Conservation (phyloP, 2,888 invertebrate species). For the Zaprionus obscuricornis region DNA sequence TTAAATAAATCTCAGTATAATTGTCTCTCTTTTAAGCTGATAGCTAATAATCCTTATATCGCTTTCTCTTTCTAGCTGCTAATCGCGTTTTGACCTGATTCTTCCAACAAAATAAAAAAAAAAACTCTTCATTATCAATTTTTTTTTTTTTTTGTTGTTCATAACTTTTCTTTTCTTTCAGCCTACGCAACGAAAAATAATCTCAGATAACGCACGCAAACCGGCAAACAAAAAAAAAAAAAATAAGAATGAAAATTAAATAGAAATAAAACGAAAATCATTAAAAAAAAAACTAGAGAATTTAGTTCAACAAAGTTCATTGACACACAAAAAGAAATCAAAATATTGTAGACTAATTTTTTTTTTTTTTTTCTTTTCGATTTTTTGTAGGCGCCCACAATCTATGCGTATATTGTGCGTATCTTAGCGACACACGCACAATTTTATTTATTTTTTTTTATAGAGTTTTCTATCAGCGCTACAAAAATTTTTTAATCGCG, state of each 20-base stretch:
- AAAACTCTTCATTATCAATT: no score
- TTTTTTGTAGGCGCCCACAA: constrained; percentile 35
- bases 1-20: no score
- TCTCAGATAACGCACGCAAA: constrained; percentile 60
- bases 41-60: no score
- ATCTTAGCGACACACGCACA: constrained; percentile 39
- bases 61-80: no score
- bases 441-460: neutral
- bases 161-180: constrained; percentile 72
- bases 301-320: constrained; percentile 79
- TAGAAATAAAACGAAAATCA: constrained; percentile 15
- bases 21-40: no score
- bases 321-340: constrained; percentile 79
- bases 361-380: constrained; percentile 16
- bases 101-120: no score
- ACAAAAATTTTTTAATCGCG: no score
- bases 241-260: constrained; percentile 48
- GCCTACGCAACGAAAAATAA: constrained; percentile 65
- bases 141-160: constrained; percentile 3
- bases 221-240: constrained; percentile 11
- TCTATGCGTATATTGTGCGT: constrained; percentile 22
- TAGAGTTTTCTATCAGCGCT: constrained; percentile 5
- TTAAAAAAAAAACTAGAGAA: constrained; percentile 42
- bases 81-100: no score
- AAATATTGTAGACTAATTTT: constrained; percentile 50